phyloP scores from a whole-genome alignment of 1,140 invertebrate genomes.

The Drosophila erecta region DNA sequence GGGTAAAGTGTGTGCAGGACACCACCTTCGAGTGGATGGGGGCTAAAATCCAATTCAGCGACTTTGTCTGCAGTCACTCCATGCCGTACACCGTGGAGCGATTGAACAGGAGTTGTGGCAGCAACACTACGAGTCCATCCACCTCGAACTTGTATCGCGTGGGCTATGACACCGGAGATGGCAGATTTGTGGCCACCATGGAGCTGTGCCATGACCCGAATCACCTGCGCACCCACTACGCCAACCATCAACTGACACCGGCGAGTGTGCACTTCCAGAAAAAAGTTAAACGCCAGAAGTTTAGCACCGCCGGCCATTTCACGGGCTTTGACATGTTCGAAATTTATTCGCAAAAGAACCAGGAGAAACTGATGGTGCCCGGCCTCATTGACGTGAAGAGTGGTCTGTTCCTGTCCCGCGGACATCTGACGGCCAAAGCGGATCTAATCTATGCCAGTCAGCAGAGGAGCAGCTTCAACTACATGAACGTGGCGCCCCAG shows the following conservation, averaged over 20 bases:
- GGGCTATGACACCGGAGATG: conserved; percentile 58
- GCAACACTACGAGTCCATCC: neutral
- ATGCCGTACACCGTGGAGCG: conserved; percentile 53
- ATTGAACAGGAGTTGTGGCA: conserved; percentile 37
- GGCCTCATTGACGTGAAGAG: conserved; percentile 36
- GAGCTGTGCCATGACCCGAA: conserved; percentile 63
- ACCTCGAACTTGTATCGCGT: conserved; percentile 57
- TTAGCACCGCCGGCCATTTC: conserved; percentile 66
- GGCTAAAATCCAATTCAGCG: conserved; percentile 48
- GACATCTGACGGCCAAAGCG: conserved; percentile 88
- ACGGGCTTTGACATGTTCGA: conserved; percentile 54
- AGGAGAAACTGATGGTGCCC: conserved; percentile 32
- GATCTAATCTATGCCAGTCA: conserved; percentile 88
- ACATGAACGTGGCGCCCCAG: conserved; percentile 87
- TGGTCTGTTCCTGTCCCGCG: conserved; percentile 74
- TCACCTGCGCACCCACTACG: conserved; percentile 61
- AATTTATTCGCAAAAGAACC: conserved; percentile 58
- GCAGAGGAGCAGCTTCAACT: conserved; percentile 88
- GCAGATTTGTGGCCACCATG: conserved; percentile 70
- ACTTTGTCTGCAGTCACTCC: conserved; percentile 54
- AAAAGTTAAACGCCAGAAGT: conserved; percentile 62
- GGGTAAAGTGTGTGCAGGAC: conserved; percentile 57
- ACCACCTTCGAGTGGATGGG: conserved; percentile 55
- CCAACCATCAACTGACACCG: conserved; percentile 49
- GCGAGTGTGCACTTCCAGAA: conserved; percentile 64